These are phyloP conservation scores for Idaea straminata DNA, from an alignment of 2,888 invertebrate species.

Conservation along the genomic window DNA sequence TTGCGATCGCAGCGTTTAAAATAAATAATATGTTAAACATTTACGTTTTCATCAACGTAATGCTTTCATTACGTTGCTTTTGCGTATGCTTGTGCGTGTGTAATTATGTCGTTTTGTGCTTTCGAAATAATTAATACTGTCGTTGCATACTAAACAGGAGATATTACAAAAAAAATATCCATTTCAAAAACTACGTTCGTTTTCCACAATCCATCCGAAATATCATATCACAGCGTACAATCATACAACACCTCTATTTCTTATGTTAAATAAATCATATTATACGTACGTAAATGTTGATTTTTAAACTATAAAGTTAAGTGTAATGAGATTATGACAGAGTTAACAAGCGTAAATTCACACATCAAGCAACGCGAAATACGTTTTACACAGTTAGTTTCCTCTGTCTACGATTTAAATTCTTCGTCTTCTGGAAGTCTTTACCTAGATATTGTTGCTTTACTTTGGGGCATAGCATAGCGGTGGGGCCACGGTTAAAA, in stretches of 20 bases:
- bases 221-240: slow-evolving; percentile 6
- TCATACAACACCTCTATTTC: slow-evolving; percentile 1
- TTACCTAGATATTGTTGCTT: not conserved
- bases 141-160: not conserved
- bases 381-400: not conserved
- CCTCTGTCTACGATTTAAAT: not conserved
- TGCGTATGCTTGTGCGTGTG: not conserved
- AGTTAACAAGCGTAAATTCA: slow-evolving; percentile 6
- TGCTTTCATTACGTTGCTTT: not conserved
- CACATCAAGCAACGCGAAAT: not conserved
- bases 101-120: not conserved
- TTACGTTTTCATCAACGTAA: not conserved
- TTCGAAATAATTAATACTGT: slow-evolving; percentile 34
- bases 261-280: not conserved
- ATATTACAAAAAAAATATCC: not conserved
- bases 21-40: slow-evolving; percentile 11
- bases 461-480: not conserved
- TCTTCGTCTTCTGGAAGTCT: not conserved
- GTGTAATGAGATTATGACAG: not conserved
- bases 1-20: slow-evolving; percentile 23
- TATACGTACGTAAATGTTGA: not conserved
- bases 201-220: slow-evolving; percentile 1
- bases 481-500: too few relatives aligned
- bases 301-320: too few relatives aligned
- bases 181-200: not conserved